Evolutionary conservation across 2,888 invertebrate species (phyloP).

Genomic region (Cryptus armator): DNA sequence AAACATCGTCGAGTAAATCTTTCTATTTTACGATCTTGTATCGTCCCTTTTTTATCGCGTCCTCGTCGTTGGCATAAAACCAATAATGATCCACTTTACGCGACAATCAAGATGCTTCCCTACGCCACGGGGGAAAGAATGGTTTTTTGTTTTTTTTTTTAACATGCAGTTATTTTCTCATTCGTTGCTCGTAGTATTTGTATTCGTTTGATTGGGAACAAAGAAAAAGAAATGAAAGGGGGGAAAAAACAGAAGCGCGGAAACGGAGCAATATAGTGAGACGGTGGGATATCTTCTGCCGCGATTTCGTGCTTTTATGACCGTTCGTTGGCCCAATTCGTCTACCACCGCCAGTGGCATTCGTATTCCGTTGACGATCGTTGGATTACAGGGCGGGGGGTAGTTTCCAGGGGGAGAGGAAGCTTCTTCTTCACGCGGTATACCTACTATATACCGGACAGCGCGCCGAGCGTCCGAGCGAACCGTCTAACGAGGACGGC

Average conservation of each 20-base stretch:
- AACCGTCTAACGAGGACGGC: slow-evolving; percentile 56
- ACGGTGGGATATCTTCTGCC: slow-evolving; percentile 32
- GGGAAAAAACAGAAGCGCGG: background rate
- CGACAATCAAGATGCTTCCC: slow-evolving; percentile 51
- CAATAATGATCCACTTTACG: slow-evolving; percentile 51
- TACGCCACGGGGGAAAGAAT: background rate
- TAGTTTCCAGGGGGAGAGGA: slow-evolving; percentile 13
- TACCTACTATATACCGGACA: slow-evolving; percentile 23
- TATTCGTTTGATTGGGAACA: slow-evolving; percentile 19
- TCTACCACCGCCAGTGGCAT: slow-evolving; percentile 68
- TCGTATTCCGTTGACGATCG: slow-evolving; percentile 77
- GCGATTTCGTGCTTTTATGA: slow-evolving; percentile 47
- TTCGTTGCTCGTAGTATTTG: slow-evolving; percentile 15
- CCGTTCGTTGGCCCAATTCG: slow-evolving; percentile 46
- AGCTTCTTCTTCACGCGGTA: slow-evolving; percentile 69
- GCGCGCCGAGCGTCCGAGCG: slow-evolving; percentile 12
- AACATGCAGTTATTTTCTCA: slow-evolving; percentile 29
- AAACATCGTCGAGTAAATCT: background rate
- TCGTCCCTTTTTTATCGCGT: background rate
- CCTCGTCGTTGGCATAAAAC: slow-evolving; percentile 43
- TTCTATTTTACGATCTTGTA: background rate
- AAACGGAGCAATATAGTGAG: background rate
- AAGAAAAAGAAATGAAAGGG: slow-evolving; percentile 6
- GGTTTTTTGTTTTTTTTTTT: slow-evolving; percentile 13
- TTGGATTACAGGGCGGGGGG: slow-evolving; percentile 71